phyloP scores from a whole-genome alignment of 2,113 vertebrate species.

The Machaerirhynchus nigripectus region DNA sequence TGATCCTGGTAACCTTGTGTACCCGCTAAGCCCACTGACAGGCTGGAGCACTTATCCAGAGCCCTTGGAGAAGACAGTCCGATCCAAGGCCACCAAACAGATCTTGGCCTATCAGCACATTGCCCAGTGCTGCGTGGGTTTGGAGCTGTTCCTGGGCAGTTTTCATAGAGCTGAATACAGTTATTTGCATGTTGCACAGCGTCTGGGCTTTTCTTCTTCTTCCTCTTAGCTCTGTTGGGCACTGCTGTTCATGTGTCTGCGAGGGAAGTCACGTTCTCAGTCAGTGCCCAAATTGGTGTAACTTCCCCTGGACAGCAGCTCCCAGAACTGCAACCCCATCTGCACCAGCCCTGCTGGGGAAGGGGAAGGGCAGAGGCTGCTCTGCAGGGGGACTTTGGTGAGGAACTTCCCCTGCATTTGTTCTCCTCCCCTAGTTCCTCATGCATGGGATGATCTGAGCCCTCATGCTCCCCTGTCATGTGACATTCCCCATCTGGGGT shows the following conservation, averaged over 20 bases:
- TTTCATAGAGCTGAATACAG: neutral
- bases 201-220: constrained; percentile 9
- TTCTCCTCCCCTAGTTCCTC: neutral
- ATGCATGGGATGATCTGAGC: neutral
- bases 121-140: neutral
- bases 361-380: neutral
- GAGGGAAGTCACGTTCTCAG: neutral
- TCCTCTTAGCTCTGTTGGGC: neutral
- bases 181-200: neutral
- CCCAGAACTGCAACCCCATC: neutral
- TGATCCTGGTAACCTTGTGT: neutral
- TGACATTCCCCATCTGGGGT: neutral
- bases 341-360: neutral
- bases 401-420: neutral
- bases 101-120: neutral
- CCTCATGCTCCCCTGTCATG: neutral
- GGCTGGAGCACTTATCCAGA: neutral
- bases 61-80: neutral
- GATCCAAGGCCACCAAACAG: neutral
- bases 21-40: neutral
- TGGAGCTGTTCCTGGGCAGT: neutral
- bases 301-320: neutral
- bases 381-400: neutral
- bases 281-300: neutral
- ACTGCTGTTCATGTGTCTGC: neutral